Percentiles rank a stretch among this genome's conserved stretches.
phyloP scores from a whole-genome alignment of 2,888 invertebrate genomes.

The Scaptomyza cyrtandrae region DNA sequence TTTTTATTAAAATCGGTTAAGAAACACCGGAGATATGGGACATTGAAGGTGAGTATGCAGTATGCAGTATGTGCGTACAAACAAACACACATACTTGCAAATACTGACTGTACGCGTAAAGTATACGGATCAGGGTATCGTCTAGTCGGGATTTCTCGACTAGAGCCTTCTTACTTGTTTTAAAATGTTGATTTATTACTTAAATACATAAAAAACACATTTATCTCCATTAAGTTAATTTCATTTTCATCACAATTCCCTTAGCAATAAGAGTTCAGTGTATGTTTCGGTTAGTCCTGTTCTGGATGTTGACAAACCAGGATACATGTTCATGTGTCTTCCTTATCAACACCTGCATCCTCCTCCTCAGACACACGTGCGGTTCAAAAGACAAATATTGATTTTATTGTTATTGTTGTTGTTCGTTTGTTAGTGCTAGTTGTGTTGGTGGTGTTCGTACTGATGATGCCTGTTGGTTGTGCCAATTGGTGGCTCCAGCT shows the following conservation, averaged over 20 bases:
- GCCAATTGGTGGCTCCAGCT: too few relatives aligned
- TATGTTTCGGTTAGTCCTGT: conserved; percentile 10
- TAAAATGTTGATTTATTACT: background rate
- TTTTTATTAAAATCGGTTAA: too few relatives aligned
- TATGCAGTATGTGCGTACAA: too few relatives aligned
- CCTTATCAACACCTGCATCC: background rate
- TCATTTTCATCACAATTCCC: background rate
- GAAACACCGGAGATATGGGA: too few relatives aligned
- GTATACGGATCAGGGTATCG: too few relatives aligned
- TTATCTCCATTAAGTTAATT: background rate
- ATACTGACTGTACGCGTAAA: too few relatives aligned
- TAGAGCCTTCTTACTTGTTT: too few relatives aligned
- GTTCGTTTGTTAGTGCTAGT: conserved; percentile 18
- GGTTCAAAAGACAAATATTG: conserved; percentile 78
- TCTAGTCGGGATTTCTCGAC: too few relatives aligned
- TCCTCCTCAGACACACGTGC: conserved; percentile 59
- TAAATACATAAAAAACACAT: background rate
- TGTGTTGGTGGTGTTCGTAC: conserved; percentile 12
- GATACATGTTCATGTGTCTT: conserved; percentile 36
- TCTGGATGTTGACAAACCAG: conserved; percentile 22
- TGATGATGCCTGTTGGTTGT: conserved; percentile 28
- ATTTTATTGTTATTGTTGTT: conserved; percentile 56
- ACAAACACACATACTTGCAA: too few relatives aligned
- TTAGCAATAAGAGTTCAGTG: conserved; percentile 17
- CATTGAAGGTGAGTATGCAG: too few relatives aligned